Base-by-base conservation (phyloP, 1,140 invertebrate genomes). In the Pemphigus obesinymphae region DNA sequence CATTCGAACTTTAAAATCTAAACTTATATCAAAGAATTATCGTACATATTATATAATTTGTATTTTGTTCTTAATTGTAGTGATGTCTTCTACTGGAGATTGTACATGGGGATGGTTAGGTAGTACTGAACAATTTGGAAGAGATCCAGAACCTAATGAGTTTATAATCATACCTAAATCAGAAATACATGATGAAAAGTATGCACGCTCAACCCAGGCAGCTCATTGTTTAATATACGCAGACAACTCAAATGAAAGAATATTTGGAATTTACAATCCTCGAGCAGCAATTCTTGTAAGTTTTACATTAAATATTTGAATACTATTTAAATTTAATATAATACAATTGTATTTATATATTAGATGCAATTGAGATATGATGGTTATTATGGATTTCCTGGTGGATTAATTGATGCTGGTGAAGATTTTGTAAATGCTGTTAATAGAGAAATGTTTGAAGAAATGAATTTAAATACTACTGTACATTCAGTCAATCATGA, bases 311-410 rank as follows among this genome's bases (percentile, higher is more conserved):
- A 45, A 26, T 26, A 11, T 45, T 7, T 15, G 4, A 68, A 23
- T 23, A 13, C 23, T 40, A 45, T 13, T 11, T 5, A 31, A 26
- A 43, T 17, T 50, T 34, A 34, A 31, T 48, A n/a, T n/a, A n/a
- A n/a, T n/a, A n/a, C n/a, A n/a, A n/a, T 73, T 50, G 1, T 11
- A 5, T 43, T 73, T 48, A 6, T 45, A 11, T 43, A 17, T 70
- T 84, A 90, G 89, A 90, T 91, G 90, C 89, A 90, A 83, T 85
- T 90, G 85, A 83, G 90, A 53, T 90, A 90, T 87, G 90, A 91
- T 87, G 90, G 90, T 6, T 85, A 87, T n/a, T 82, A 91, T 45
- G 90, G 90, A 8, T 91, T 91, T 86, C 89, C 89, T 70, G 90
- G 90, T 37, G 90, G 90, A 20, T 70, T 90, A 6, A 85, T 91